Base-by-base conservation (phyloP, 1,140 invertebrate genomes). In the Sarcophaga peregrina region DNA sequence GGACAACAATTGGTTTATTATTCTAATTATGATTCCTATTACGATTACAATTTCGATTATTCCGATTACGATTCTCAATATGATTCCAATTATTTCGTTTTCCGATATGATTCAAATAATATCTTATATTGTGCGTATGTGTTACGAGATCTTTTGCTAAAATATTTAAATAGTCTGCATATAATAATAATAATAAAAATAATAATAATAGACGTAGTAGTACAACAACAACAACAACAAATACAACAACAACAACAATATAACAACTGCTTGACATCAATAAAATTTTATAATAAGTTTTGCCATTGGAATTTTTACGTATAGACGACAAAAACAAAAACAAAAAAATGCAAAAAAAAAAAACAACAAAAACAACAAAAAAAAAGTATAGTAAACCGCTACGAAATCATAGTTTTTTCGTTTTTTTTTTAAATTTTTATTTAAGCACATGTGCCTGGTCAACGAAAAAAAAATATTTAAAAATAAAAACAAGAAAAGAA, bases 401-500 rank as follows among this genome's bases (percentile, higher is more conserved):
- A 37, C 25, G 25, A 37, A 37, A 37, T 37, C 25, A 37, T 37
- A 37, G 25, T 37, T 37, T 37, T 37, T 37, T 37, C 4, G 1
- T 1, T 37, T 37, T 37, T 37, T 37, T 37, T 37, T 37, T 37
- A 37, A 37, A 68, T 68, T 68, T 72, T 46, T 45, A 81, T 54
- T 78, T 78, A 83, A 48, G 76, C 75, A 82, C 50, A 83, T 80
- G 82, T 83, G 82, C 82, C 82, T 83, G 76, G 82, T 83, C 75
- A 83, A 83, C 82, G 75, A 83, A 82, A 74, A n/a, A n/a, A 82
- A 72, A 62, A 82, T 81, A 20, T 25, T 75, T n/a, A n/a, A 85
- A 81, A 47, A 81, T 20, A 17, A 72, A 11, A 72, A 82, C 50
- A 50, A 74, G 25, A 37, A 73, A 47, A 25, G n/a, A 47, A 17